Evolutionary conservation across 2,113 vertebrate genomes (phyloP), one percentile per base, ranked within the genome.

Genomic region (Dipodomys merriami): DNA sequence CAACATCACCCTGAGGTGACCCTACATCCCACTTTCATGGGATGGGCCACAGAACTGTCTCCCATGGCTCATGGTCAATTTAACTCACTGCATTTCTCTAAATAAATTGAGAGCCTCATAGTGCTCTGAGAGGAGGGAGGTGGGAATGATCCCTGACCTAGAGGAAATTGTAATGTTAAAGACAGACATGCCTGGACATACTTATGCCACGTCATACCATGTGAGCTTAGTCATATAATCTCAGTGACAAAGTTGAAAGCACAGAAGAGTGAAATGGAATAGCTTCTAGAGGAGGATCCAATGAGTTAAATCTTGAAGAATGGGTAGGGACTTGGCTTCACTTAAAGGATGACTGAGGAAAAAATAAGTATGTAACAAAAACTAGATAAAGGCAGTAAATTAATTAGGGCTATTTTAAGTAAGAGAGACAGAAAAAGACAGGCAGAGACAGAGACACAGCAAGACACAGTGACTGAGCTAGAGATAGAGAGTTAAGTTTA

Each of bases 141-240:
- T 1, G 0, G 46, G 71, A 30, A 53, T 2, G 2, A 20, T 15
- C 30, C 13, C 29, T 53, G 29, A 7, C 20, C 80, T 39, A 0
- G 0, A 65, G 7, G 39, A 2, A 46, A 23, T 4, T 33, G 10
- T 18, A 9, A 0, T 5, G 0, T 5, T 5, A 6, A 33, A 90
- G 22, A 90, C 20, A 83, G 39, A 74, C 33, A 1, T 1, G 13
- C 11, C 12, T 13, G 3, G n/a, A 19, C 65, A 85, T 8, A 13
- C 20, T 60, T 20, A 5, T 8, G 13, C 57, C 20, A 13, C 27
- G 3, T 19, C 7, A 18, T 10, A 46, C 25, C 3, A 22, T 29
- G 35, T 67, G 67, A 57, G 30, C 19, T 35, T 74, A 72, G 35
- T 16, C 39, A 53, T 35, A 85, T 7, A 80, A 73, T 73, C 9